phyloP scores from a whole-genome alignment of 2,113 vertebrate species.

The Ellobius talpinus region DNA sequence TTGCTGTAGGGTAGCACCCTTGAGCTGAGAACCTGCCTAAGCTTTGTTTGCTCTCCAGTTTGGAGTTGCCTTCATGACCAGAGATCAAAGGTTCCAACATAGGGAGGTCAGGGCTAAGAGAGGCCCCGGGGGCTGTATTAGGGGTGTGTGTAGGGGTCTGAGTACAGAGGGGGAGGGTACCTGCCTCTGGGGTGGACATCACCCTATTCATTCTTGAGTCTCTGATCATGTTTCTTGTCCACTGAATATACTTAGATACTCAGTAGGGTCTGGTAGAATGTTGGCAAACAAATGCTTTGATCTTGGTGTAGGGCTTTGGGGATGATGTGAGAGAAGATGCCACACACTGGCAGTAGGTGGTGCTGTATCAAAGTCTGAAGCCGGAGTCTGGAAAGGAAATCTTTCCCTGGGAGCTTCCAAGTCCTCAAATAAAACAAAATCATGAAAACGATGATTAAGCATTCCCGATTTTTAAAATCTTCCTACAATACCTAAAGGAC shows the following conservation, averaged over 20 bases:
- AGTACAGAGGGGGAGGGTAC: background rate
- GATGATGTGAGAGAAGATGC: background rate
- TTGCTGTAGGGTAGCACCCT: background rate
- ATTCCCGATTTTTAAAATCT: conserved; percentile 81
- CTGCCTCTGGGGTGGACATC: background rate
- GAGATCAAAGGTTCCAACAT: background rate
- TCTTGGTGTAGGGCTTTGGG: background rate
- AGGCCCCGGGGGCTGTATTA: background rate
- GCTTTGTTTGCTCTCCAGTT: background rate
- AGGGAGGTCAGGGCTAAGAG: background rate
- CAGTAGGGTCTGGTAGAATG: background rate
- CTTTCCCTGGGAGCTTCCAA: background rate
- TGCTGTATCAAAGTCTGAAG: conserved; percentile 62
- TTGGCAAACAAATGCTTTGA: background rate
- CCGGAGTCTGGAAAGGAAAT: background rate
- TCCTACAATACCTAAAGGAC: conserved; percentile 76
- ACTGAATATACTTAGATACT: background rate
- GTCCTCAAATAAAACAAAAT: conserved; percentile 52
- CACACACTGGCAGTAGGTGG: conserved; percentile 62
- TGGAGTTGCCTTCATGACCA: background rate
- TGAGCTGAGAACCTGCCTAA: background rate
- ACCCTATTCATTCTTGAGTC: background rate
- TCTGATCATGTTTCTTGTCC: background rate
- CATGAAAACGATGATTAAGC: conserved; percentile 78
- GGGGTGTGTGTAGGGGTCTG: background rate